Evolutionary conservation across 1,140 invertebrate genomes (phyloP), one percentile per base, ranked within the genome.

Genomic region (Drosophila grimshawi): DNA sequence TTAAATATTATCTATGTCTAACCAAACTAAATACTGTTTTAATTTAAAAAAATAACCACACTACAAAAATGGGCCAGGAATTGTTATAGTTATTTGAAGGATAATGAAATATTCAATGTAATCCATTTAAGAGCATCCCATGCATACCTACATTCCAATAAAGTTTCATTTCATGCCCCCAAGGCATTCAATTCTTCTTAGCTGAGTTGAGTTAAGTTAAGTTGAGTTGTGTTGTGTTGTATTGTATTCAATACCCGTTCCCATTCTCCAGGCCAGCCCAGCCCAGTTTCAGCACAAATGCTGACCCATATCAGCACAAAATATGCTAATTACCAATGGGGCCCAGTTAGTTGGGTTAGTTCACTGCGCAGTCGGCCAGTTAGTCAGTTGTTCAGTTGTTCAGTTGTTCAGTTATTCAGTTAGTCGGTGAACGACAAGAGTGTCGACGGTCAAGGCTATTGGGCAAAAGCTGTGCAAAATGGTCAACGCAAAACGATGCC

Each of bases 221-320:
- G 8, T n/a, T 48, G 7, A n/a, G 51, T 37, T 66, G 8, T 30
- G 33, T 11, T 61, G 5, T 35, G 56, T 37, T 45, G 30, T 27
- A 39, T 10, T 30, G 7, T 8, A 43, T 33, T 37, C 37, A 35
- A 64, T 56, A 39, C 32, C 61, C 51, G 43, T 56, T 27, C 41
- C 8, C 46, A 55, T 55, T 55, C 32, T 41, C 32, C 37, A 52
- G 66, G 76, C 82, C 35, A 56, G 73, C 83, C 83, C 76, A 82
- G 78, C 83, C 83, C 83, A 83, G 80, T 80, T 83, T 70, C 56
- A 62, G 56, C 69, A 64, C 69, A 76, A 83, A 67, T 70, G 76
- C 85, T 88, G 85, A 88, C 85, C 85, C 85, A 88, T 88, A 89
- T 88, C 85, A 79, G 80, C 71, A 60, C 77, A 85, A 89, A 88